These are phyloP conservation scores for Phrynocephalus forsythii DNA, from an alignment of 2,797 vertebrate species.

Conservation along the genomic window DNA sequence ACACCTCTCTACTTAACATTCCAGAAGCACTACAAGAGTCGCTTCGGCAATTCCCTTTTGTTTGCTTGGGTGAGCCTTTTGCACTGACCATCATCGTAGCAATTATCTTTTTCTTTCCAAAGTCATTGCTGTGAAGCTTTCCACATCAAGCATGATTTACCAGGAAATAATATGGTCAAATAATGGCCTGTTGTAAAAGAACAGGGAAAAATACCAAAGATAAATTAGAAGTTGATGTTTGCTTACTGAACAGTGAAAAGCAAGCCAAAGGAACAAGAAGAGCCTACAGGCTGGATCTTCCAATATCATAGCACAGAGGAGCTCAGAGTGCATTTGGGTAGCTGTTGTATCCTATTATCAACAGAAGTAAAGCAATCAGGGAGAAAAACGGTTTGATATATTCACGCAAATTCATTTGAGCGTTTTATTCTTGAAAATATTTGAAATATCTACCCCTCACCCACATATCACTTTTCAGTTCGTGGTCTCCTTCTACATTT, in stretches of 20 bases:
- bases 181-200: not conserved
- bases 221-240: not conserved
- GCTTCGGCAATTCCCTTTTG: not conserved
- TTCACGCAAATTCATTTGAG: not conserved
- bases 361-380: not conserved
- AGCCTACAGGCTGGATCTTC: not conserved
- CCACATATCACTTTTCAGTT: not conserved
- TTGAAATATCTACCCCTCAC: not conserved
- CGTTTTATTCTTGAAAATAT: not conserved
- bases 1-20: not conserved
- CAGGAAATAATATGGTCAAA: slow-evolving; percentile 18
- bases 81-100: not conserved
- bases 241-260: not conserved
- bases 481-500: not conserved
- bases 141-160: not conserved
- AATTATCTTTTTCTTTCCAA: not conserved
- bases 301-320: not conserved
- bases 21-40: not conserved
- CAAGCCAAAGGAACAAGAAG: not conserved
- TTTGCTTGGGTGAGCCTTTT: not conserved
- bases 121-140: not conserved
- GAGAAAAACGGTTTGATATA: not conserved
- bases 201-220: not conserved
- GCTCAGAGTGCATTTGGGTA: not conserved
- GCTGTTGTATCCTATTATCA: not conserved